phyloP scores from a whole-genome alignment of 2,113 vertebrate genomes.

The Saccopteryx bilineata region DNA sequence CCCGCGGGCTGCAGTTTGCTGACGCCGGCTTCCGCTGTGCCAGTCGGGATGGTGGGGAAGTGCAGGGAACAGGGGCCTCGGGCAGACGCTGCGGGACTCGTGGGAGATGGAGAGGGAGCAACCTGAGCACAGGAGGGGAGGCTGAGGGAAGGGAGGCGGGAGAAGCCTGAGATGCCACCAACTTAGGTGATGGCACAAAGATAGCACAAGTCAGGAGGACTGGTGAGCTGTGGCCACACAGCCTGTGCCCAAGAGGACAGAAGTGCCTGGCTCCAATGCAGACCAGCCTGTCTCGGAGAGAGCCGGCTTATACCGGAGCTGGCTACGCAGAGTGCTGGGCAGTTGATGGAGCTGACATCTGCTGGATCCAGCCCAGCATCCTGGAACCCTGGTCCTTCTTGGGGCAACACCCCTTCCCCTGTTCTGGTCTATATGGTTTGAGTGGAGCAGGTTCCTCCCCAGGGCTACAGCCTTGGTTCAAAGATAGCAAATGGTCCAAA shows the following conservation, averaged over 20 bases:
- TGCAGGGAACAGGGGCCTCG: not conserved
- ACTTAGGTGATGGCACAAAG: not conserved
- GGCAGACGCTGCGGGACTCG: not conserved
- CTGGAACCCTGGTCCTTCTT: not conserved
- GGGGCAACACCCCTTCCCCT: not conserved
- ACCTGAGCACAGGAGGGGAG: not conserved
- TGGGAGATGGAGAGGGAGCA: not conserved
- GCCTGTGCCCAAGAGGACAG: not conserved
- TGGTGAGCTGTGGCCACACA: not conserved
- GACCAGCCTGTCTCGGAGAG: not conserved
- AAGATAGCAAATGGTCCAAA: not conserved
- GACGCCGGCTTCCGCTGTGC: not conserved
- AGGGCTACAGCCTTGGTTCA: not conserved
- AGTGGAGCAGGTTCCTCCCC: no score
- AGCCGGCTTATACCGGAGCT: no score
- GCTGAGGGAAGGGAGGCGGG: no score
- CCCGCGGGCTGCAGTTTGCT: rapidly evolving
- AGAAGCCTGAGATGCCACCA: rapidly evolving
- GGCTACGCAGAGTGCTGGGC: rapidly evolving
- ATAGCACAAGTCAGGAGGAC: not conserved
- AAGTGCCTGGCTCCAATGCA: not conserved
- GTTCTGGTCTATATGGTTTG: not conserved
- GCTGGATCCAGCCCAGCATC: not conserved
- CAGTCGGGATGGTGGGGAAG: not conserved
- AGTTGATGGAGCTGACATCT: rapidly evolving